Base-by-base conservation (phyloP, 2,797 vertebrate genomes). In the Mormyrus hasselquistii region DNA sequence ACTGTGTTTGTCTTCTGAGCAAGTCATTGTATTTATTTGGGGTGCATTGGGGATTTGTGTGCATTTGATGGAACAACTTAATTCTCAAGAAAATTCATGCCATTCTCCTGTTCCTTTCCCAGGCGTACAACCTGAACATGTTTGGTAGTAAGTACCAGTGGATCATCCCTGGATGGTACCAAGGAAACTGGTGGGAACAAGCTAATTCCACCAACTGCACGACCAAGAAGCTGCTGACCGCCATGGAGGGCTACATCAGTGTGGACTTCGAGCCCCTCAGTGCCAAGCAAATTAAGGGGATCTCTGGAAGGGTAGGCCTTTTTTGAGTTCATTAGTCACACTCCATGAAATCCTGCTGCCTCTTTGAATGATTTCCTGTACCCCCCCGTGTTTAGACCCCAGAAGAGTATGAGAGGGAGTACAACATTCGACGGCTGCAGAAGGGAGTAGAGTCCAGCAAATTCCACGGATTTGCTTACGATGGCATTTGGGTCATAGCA, bases 111-210 rank as follows among this genome's bases (percentile, higher is more conserved):
- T 76, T 1, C 90, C 29, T 87, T 6, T 90, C 55, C 84, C 91
- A 99, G 99, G 99, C 98, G 0, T 99, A 97, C 90, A 97, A 98
- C 91, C 96, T 98, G 93, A 98, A 98, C 92, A 98, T 99, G 99
- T 99, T 95, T 49, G 99, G 99, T 84, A 99, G 97, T 94, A 99
- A 99, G 90, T 99, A 99, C 93, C 99, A 99, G 91, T 99, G 99
- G 99, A 99, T 99, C 92, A 99, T 99, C 93, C 99, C 99, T 1
- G 99, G 99, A 83, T 99, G 99, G 99, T 99, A 99, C 91, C 98
- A 99, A 95, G 96, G 97, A 3, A 96, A 96, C 92, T 99, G 99
- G 99, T 99, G 99, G 99, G 97, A 99, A 90, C 96, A 98, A 95
- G 95, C 97, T 87, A 98, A 99, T 94, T 96, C 96, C 49, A 98